phyloP scores from a whole-genome alignment of 2,888 invertebrate genomes.

The Apodemia duryi region DNA sequence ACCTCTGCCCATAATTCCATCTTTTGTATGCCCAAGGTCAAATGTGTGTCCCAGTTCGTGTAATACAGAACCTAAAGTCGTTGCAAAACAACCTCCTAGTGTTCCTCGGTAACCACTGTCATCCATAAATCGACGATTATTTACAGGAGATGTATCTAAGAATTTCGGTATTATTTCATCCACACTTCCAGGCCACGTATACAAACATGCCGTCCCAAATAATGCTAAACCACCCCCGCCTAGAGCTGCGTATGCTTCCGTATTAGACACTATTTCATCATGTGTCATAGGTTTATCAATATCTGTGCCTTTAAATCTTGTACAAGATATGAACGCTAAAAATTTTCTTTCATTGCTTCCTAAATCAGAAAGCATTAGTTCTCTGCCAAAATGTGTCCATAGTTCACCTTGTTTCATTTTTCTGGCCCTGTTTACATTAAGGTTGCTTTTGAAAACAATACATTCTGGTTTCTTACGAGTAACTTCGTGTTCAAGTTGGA shows the following conservation, averaged over 20 bases:
- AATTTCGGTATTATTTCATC: slow-evolving; percentile 82
- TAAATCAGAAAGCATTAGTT: slow-evolving; percentile 85
- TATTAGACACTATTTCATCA: slow-evolving; percentile 83
- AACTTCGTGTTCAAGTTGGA: slow-evolving; percentile 85
- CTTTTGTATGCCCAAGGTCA: slow-evolving; percentile 93
- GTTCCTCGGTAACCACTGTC: slow-evolving; percentile 95
- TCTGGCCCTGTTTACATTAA: slow-evolving; percentile 85
- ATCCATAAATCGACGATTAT: slow-evolving; percentile 88
- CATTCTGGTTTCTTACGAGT: slow-evolving; percentile 81
- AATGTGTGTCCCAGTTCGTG: slow-evolving; percentile 97
- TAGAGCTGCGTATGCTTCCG: slow-evolving; percentile 92
- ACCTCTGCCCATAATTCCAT: slow-evolving; percentile 96
- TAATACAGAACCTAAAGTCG: slow-evolving; percentile 93
- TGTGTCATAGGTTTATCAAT: slow-evolving; percentile 82
- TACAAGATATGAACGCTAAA: slow-evolving; percentile 93
- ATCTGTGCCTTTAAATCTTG: slow-evolving; percentile 84
- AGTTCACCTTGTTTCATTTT: slow-evolving; percentile 87
- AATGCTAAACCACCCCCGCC: slow-evolving; percentile 95
- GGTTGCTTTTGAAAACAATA: slow-evolving; percentile 84
- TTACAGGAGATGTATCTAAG: slow-evolving; percentile 80
- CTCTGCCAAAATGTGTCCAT: slow-evolving; percentile 92
- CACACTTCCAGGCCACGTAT: slow-evolving; percentile 90
- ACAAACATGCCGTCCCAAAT: slow-evolving; percentile 93
- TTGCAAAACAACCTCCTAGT: slow-evolving; percentile 92
- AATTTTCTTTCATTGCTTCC: slow-evolving; percentile 87